A percentile compares a stretch with the other conserved stretches of the same genome.
phyloP scores from a whole-genome alignment of 2,888 invertebrate species.

The Thymelicus lineola region DNA sequence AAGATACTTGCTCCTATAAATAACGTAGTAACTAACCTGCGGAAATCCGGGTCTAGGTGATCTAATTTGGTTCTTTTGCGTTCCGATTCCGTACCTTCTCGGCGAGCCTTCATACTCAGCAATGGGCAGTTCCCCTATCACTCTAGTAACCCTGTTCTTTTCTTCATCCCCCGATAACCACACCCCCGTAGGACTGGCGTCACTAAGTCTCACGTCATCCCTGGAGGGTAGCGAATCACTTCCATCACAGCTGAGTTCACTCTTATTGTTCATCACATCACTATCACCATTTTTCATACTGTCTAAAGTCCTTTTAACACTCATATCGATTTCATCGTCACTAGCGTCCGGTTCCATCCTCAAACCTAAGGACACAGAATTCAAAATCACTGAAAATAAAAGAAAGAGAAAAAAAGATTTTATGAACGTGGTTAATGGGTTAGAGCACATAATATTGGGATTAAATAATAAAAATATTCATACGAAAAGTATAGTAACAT shows the following conservation, averaged over 20 bases:
- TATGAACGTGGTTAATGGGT: conserved; percentile 57
- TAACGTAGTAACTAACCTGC: conserved; percentile 76
- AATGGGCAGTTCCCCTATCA: conserved; percentile 94
- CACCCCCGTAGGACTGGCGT: conserved; percentile 68
- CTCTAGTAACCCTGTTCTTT: conserved; percentile 83
- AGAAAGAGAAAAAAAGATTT: conserved; percentile 65
- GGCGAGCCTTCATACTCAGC: conserved; percentile 97
- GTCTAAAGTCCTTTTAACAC: conserved; percentile 81
- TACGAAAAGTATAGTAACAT: not conserved
- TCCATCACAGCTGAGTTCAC: conserved; percentile 68
- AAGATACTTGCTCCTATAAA: too few relatives aligned
- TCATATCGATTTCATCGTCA: conserved; percentile 81
- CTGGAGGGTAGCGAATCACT: conserved; percentile 71
- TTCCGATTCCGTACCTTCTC: conserved; percentile 91
- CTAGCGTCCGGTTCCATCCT: conserved; percentile 82
- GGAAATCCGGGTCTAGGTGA: conserved; percentile 95
- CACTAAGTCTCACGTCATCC: conserved; percentile 66
- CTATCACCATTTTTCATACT: conserved; percentile 82
- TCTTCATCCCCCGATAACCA: conserved; percentile 74
- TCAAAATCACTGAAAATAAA: conserved; percentile 84
- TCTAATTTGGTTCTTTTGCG: conserved; percentile 89
- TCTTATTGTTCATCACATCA: conserved; percentile 79
- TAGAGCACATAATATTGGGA: conserved; percentile 32
- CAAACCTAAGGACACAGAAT: conserved; percentile 84
- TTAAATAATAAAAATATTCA: conserved; percentile 8